Conservation (phyloP, 1,140 invertebrate genomes). For the Drosophila punjabiensis region DNA sequence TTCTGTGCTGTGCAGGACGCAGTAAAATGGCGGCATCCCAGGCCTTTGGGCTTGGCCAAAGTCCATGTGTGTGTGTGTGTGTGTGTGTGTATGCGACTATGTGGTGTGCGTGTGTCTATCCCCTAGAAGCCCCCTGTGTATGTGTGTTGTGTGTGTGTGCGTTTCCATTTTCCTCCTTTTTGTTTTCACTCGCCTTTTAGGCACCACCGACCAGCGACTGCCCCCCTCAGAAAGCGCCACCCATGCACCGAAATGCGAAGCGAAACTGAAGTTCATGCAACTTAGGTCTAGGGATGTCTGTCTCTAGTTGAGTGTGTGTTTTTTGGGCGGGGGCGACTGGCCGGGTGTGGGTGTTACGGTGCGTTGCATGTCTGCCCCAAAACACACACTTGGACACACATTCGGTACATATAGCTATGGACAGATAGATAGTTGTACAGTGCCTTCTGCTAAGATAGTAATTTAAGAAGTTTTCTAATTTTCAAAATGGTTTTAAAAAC, state of each 20-base stretch:
- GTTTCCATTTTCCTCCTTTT: slow-evolving; percentile 42
- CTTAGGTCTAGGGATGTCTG: slow-evolving; percentile 56
- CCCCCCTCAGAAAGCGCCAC: neutral
- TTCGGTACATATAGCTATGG: slow-evolving; percentile 18
- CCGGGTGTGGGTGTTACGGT: slow-evolving; percentile 19
- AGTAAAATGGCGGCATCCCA: slow-evolving; percentile 77
- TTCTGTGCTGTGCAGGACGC: slow-evolving; percentile 58
- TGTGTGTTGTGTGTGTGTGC: slow-evolving; percentile 22
- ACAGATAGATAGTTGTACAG: slow-evolving; percentile 38
- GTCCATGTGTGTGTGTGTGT: slow-evolving; percentile 23
- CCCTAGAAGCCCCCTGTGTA: slow-evolving; percentile 10
- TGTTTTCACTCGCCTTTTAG: slow-evolving; percentile 39
- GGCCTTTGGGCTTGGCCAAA: slow-evolving; percentile 60
- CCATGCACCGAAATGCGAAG: slow-evolving; percentile 41
- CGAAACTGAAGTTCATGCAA: slow-evolving; percentile 53
- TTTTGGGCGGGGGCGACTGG: neutral
- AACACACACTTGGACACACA: neutral
- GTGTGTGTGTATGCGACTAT: too few species aligned
- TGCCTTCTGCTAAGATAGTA: slow-evolving; percentile 7
- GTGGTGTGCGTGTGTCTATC: slow-evolving; percentile 50
- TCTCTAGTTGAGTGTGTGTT: slow-evolving; percentile 33
- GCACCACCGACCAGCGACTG: slow-evolving; percentile 1
- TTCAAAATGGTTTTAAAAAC: too few species aligned
- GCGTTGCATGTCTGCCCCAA: slow-evolving; percentile 39
- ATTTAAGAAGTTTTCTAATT: neutral